Conservation (phyloP, 2,888 invertebrate species). For the Acheta domesticus region DNA sequence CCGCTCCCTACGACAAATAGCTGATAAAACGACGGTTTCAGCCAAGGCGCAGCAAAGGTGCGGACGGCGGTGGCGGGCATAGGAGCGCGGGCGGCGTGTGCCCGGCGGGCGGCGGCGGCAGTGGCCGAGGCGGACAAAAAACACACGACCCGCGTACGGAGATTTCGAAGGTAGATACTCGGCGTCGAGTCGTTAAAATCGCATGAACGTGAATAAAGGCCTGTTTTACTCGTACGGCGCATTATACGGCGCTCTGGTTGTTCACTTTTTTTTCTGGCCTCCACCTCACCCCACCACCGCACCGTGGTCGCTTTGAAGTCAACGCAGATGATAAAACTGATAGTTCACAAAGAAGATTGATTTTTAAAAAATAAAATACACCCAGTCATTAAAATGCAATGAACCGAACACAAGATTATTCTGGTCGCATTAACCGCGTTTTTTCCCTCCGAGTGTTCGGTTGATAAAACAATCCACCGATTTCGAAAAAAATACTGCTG, state of each 20-base stretch:
- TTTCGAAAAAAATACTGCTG: neutral
- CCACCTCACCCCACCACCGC: neutral
- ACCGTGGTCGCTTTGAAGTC: neutral
- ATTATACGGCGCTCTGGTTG: neutral
- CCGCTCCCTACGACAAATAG: too few species aligned
- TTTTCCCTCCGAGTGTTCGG: neutral
- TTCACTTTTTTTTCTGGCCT: neutral
- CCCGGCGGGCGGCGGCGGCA: too few species aligned
- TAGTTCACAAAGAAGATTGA: slow-evolving; percentile 4
- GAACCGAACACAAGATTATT: slow-evolving; percentile 10
- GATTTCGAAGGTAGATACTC: too few species aligned
- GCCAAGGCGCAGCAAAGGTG: too few species aligned
- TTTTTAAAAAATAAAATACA: neutral
- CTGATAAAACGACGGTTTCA: too few species aligned
- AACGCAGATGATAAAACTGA: neutral
- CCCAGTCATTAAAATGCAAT: neutral
- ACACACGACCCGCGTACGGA: too few species aligned
- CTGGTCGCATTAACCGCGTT: neutral
- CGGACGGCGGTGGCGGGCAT: too few species aligned
- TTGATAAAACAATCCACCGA: slow-evolving; percentile 8
- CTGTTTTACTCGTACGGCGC: too few species aligned
- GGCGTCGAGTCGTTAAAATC: too few species aligned
- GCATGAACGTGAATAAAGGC: too few species aligned
- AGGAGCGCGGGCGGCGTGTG: too few species aligned
- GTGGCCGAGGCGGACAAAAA: too few species aligned